Evolutionary conservation across 2,113 vertebrate species (phyloP), one percentile per base, ranked within the genome.

Genomic region (Sinosuthora webbiana): DNA sequence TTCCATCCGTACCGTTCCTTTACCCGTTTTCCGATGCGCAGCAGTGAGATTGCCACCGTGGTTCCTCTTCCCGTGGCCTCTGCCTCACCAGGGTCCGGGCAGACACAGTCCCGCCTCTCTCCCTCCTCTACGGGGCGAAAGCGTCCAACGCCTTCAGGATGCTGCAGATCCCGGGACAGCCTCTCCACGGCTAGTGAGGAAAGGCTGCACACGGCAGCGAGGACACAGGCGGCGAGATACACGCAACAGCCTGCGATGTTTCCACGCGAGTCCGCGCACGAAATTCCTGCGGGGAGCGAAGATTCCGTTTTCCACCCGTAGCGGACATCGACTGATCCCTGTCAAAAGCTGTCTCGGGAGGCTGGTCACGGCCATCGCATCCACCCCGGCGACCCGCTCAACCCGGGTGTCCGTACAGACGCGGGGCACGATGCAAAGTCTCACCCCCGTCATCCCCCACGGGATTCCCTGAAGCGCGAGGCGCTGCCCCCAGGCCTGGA

Each of bases 141-240:
- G 12, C 9, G 1, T 22, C 15, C 52, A 9, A 3, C 5, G 19
- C 35, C 39, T 64, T 55, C 53, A 2, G 6, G 5, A 0, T 1
- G 10, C 41, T 11, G 41, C 44, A 15, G 25, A 16, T 30, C 22
- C 25, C 2, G 28, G 44, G 14, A 5, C 24, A 5, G 15, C 49
- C 16, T n/a, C 49, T 74, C 85, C 71, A 57, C 11, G 27, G 28
- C 41, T 77, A 89, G 41, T 13, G 11, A 60, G 49, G 47, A 45
- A 74, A 63, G 35, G 65, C 76, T 56, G 81, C 13, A 6, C n/a
- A n/a, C 3, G 42, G 44, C 55, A 14, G 47, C 15, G 19, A 27
- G 49, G 30, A 41, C 37, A 53, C 31, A 5, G 39, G 25, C 4
- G 6, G 15, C 4, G 37, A 17, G 28, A 23, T 4, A 21, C n/a